Base-by-base conservation (phyloP, 2,797 vertebrate genomes). In the Staurois parvus region DNA sequence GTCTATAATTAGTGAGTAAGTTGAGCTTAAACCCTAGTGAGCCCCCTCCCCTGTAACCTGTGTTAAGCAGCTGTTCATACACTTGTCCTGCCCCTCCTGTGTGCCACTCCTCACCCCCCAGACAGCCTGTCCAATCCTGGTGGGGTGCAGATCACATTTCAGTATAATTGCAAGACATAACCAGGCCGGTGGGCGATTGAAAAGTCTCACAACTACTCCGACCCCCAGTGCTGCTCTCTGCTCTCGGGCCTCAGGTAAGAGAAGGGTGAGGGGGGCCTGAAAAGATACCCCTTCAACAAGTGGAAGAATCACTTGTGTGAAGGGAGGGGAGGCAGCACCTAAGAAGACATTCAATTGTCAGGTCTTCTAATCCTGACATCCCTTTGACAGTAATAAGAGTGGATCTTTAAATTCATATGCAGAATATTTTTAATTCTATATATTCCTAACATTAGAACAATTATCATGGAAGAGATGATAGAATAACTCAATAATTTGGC, bases 181-280 rank as follows among this genome's bases (percentile, higher is more conserved):
- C 80, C 75, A 81, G 80, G 79, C 85, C 76, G 62, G 80, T 67
- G 85, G 85, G 64, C 72, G 75, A 82, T 86, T 82, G 80, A 83
- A 86, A 83, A 87, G 85, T 74, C 85, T 86, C 85, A 87, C 85
- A 79, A 74, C 74, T 83, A 75, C 85, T 73, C 74, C 7, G 85
- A 79, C 85, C 85, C 93, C 91, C 89, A 12, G 84, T 24, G 34
- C 92, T 94, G 96, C 95, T 92, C 94, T 95, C 90, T 76, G 30
- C 90, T 91, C 90, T 90, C 32, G 89, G 81, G 75, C 90, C 84
- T 84, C 90, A 96, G 97, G 98, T 96, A 94, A 94, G 94, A 13
- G 62, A 81, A 84, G 40, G 78, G 81, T 32, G 76, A 10, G 0
- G 17, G 21, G 0, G 19, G 52, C 28, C 69, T 73, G 32, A 62